Evolutionary conservation across 2,888 invertebrate genomes (phyloP).

Genomic region (Spodoptera littoralis): DNA sequence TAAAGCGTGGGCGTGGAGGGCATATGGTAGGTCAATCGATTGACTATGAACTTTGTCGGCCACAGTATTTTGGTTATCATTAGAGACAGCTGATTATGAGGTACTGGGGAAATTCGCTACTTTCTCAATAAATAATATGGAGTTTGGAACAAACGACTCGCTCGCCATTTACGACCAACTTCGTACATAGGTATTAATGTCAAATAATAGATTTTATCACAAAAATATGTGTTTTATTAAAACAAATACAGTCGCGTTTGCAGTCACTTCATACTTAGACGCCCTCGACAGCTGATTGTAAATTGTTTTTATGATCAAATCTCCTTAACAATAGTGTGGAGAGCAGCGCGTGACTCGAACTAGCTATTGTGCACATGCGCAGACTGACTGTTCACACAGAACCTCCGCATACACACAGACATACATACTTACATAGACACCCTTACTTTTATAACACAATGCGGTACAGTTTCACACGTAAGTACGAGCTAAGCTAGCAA

Average conservation of each 20-base stretch:
- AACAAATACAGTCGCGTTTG: conserved; percentile 3
- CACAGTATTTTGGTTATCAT: too few species aligned
- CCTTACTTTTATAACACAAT: conserved; percentile 60
- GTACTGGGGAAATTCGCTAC: too few species aligned
- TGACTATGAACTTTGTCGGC: too few species aligned
- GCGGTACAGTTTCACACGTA: conserved; percentile 77
- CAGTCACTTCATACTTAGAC: conserved; percentile 18
- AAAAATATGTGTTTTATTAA: too few species aligned
- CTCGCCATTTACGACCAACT: too few species aligned
- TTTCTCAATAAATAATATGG: too few species aligned
- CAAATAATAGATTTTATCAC: too few species aligned
- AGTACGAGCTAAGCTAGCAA: conserved; percentile 7
- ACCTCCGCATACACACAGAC: conserved; percentile 26
- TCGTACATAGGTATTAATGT: too few species aligned
- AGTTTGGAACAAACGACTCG: too few species aligned
- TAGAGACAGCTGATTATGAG: too few species aligned
- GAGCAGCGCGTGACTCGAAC: conserved; percentile 46
- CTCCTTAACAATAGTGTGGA: conserved; percentile 51
- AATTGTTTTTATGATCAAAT: conserved; percentile 58
- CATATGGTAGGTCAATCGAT: too few species aligned
- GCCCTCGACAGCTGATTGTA: conserved; percentile 53
- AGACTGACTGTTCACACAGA: conserved; percentile 61
- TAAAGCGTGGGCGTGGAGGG: too few species aligned
- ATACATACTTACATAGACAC: conserved; percentile 29
- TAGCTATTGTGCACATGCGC: conserved; percentile 55